A percentile compares a stretch with the other conserved stretches of the same genome.
Conservation (phyloP, 2,797 vertebrate genomes). For the Fundulus diaphanus region DNA sequence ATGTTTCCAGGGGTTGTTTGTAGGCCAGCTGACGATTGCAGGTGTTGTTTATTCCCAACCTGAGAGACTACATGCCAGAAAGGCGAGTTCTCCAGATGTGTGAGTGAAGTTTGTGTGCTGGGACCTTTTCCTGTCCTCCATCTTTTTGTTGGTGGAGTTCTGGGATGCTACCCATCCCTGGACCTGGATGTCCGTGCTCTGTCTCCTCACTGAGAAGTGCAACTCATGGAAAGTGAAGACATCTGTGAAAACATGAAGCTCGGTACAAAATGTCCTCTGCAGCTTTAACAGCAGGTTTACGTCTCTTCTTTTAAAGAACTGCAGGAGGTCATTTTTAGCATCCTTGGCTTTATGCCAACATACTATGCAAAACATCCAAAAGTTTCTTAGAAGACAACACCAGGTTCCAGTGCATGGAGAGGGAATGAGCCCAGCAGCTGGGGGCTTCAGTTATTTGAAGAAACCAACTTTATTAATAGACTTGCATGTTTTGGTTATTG, state of each 20-base stretch:
- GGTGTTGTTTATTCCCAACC: constrained; percentile 54
- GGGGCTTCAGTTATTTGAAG: no score
- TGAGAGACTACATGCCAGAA: constrained; percentile 34
- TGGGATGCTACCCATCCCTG: constrained; percentile 24
- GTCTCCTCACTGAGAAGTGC: constrained; percentile 45
- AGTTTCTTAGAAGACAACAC: not conserved
- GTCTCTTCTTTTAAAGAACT: not conserved
- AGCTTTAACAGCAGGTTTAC: not conserved
- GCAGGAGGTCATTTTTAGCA: not conserved
- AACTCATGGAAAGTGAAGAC: constrained; percentile 35
- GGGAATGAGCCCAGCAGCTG: not conserved
- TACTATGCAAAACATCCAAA: not conserved
- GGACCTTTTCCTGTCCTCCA: constrained; percentile 48
- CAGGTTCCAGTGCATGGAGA: not conserved
- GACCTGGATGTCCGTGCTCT: constrained; percentile 26
- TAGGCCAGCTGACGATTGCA: constrained; percentile 36
- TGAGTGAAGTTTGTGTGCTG: constrained; percentile 18
- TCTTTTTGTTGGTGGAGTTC: constrained; percentile 19
- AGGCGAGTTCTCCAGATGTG: constrained; percentile 63
- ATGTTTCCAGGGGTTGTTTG: constrained; percentile 9
- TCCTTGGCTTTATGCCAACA: not conserved
- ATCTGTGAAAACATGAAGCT: constrained; percentile 68
- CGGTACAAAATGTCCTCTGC: not conserved
- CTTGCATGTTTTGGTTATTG: no score
- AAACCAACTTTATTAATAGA: no score